A percentile compares a stretch with the other conserved stretches of the same genome.
Conservation (phyloP, 2,888 invertebrate species). For the Dinocampus coccinellae region DNA sequence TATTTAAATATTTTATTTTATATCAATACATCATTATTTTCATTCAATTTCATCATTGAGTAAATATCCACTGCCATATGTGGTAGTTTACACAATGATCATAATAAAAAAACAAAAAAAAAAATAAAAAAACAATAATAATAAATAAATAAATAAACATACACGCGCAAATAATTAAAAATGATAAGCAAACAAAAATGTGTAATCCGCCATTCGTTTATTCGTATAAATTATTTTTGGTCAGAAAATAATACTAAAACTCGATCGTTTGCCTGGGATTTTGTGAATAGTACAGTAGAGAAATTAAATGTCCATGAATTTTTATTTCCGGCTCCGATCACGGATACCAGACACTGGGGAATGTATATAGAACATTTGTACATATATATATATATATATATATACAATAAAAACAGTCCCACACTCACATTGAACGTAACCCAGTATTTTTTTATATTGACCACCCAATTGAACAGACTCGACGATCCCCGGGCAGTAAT, state of each 20-base stretch:
- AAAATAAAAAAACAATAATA: background rate
- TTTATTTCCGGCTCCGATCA: conserved; percentile 26
- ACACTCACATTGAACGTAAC: background rate
- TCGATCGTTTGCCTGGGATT: conserved; percentile 10
- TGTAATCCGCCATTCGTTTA: conserved; percentile 16
- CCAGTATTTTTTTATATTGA: conserved; percentile 42
- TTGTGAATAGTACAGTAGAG: background rate
- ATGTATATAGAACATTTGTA: background rate
- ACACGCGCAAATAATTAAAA: too few relatives aligned
- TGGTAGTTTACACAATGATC: background rate
- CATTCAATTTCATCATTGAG: background rate
- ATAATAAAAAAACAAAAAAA: background rate
- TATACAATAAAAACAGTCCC: background rate
- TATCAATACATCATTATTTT: too few relatives aligned
- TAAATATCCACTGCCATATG: conserved; percentile 11
- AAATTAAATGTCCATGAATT: conserved; percentile 24
- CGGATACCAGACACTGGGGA: conserved; percentile 5
- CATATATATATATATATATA: background rate
- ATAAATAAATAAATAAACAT: too few relatives aligned
- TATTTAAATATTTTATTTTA: conserved; percentile 11
- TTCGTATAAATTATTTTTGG: conserved; percentile 25
- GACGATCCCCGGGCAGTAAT: conserved; percentile 38
- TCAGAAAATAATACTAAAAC: conserved; percentile 11
- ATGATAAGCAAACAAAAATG: conserved; percentile 1
- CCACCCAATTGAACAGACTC: conserved; percentile 36